Conservation (phyloP, 2,797 vertebrate genomes). For the Muscicapa striata region DNA sequence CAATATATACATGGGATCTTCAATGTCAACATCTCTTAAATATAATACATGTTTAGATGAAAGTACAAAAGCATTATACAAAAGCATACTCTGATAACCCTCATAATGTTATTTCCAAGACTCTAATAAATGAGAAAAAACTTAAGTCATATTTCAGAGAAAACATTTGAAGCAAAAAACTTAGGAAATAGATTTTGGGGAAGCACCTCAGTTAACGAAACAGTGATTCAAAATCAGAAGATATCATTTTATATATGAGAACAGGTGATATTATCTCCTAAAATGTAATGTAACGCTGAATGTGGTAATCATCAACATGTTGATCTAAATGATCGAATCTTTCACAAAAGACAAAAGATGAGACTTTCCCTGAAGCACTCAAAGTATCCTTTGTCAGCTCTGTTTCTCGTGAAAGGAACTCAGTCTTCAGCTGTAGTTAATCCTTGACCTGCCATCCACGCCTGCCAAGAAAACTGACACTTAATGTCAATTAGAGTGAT, state of each 20-base stretch:
- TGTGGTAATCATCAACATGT: neutral
- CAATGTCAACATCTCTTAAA: neutral
- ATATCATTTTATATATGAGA: neutral
- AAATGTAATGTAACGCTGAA: neutral
- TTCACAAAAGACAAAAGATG: neutral
- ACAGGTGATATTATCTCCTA: neutral
- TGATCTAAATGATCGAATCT: neutral
- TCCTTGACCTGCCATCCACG: constrained; percentile 34
- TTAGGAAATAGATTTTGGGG: neutral
- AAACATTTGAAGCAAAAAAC: neutral
- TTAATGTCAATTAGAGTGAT: constrained; percentile 50
- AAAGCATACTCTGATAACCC: neutral
- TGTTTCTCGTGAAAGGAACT: neutral
- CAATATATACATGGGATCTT: neutral
- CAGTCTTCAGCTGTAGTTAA: neutral
- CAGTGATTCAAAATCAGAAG: neutral
- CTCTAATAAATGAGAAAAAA: neutral
- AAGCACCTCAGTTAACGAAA: neutral
- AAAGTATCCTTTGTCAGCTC: neutral
- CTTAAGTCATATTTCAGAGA: neutral
- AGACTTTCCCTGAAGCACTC: neutral
- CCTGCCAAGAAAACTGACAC: constrained; percentile 44
- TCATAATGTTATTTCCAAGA: neutral
- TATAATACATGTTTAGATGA: neutral
- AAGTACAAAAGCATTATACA: neutral